Evolutionary conservation across 2,113 vertebrate species (phyloP).

Genomic region (Ochotona princeps): DNA sequence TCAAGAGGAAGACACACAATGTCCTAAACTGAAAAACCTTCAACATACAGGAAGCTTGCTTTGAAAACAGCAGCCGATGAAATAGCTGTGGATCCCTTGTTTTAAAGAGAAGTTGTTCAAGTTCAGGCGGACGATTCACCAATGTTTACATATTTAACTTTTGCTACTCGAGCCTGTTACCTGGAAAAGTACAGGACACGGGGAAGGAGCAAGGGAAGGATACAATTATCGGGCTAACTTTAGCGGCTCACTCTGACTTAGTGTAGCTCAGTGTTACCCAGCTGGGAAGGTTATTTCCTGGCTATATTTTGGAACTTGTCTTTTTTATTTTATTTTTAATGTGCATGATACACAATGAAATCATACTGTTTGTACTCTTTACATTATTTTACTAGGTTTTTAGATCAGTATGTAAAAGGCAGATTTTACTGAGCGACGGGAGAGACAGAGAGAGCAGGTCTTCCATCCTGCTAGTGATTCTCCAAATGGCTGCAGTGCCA

Average conservation of each 20-base stretch:
- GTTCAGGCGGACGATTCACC: background rate
- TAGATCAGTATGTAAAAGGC: background rate
- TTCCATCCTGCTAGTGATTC: too few species aligned
- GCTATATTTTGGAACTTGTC: background rate
- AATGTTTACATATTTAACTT: background rate
- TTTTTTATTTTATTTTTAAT: background rate
- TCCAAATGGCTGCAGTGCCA: too few species aligned
- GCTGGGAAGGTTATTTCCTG: background rate
- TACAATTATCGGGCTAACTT: background rate
- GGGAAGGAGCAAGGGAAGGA: background rate
- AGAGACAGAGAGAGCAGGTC: too few species aligned
- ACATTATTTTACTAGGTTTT: background rate
- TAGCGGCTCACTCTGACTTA: background rate
- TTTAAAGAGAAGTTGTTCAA: conserved; percentile 25
- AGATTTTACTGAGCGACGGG: too few species aligned
- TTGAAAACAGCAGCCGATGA: background rate
- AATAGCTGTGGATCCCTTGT: background rate
- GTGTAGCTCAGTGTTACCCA: background rate
- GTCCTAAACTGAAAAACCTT: background rate
- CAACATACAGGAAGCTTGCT: background rate
- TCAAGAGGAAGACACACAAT: background rate
- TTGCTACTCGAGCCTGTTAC: background rate
- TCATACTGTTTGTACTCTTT: accelerated
- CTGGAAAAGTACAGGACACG: background rate
- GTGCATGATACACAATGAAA: background rate